Conservation (phyloP, 2,797 vertebrate species). For the Peromyscus aztecus region DNA sequence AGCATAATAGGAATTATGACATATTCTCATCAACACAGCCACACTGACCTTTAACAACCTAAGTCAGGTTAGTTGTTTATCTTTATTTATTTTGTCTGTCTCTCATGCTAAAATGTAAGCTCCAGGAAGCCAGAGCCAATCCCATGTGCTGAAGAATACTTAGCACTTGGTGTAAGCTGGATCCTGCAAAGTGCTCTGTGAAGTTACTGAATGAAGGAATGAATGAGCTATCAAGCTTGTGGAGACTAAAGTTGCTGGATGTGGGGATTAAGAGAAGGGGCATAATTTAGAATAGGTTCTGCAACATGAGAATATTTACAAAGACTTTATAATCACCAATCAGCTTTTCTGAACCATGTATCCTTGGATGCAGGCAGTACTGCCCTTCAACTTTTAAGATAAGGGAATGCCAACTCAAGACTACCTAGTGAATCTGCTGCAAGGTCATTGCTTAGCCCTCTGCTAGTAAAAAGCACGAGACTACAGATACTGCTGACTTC, state of each 20-base stretch:
- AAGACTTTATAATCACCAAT: constrained; percentile 59
- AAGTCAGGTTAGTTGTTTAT: neutral
- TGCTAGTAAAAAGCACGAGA: constrained; percentile 40
- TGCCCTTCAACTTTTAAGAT: constrained; percentile 66
- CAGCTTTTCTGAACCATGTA: constrained; percentile 57
- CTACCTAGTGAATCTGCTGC: constrained; percentile 37
- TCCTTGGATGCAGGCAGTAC: neutral
- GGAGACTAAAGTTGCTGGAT: constrained; percentile 30
- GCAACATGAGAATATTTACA: constrained; percentile 49
- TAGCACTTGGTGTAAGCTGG: neutral
- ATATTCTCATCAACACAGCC: neutral
- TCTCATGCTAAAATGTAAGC: constrained; percentile 16
- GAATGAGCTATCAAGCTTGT: neutral
- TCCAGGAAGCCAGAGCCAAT: neutral
- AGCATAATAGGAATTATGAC: neutral
- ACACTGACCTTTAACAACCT: neutral
- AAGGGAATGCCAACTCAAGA: constrained; percentile 63
- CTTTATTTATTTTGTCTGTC: constrained; percentile 8
- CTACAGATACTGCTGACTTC: constrained; percentile 47
- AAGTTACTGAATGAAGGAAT: neutral
- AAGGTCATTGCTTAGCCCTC: neutral
- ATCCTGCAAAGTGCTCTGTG: neutral
- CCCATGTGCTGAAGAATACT: neutral
- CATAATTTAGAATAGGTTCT: constrained; percentile 49
- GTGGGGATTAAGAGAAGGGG: neutral